Conservation (phyloP, 92 coral and sea anemone species). For the Desmophyllum pertusum region DNA sequence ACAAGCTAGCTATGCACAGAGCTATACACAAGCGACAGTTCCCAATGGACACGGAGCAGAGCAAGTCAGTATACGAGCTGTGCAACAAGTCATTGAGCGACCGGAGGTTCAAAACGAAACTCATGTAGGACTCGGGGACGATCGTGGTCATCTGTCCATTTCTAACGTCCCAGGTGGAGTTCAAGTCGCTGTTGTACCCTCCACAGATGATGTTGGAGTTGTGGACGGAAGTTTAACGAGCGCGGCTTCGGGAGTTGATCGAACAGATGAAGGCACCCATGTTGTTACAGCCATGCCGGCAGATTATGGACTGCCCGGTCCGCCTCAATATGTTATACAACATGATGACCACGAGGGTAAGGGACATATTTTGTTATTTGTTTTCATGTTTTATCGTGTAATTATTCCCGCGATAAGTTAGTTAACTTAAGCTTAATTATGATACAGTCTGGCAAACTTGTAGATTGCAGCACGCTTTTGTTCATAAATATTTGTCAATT, state of each 20-base stretch:
- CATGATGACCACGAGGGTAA: constrained; percentile 66
- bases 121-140: constrained; percentile 68
- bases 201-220: constrained; percentile 75
- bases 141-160: constrained; percentile 73
- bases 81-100: constrained; percentile 81
- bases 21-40: constrained; percentile 67
- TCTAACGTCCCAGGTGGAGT: constrained; percentile 77
- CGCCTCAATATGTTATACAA: constrained; percentile 77
- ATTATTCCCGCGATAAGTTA: background rate
- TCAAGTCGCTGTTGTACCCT: constrained; percentile 82
- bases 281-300: constrained; percentile 82
- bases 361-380: background rate
- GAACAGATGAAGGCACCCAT: constrained; percentile 70
- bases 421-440: background rate
- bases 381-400: background rate
- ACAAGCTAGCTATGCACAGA: constrained; percentile 73
- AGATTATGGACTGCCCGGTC: constrained; percentile 67
- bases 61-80: constrained; percentile 61
- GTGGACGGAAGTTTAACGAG: constrained; percentile 69
- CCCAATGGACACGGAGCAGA: constrained; percentile 80
- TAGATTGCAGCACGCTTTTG: constrained; percentile 4
- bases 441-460: background rate
- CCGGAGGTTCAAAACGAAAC: constrained; percentile 69
- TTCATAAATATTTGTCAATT: background rate
- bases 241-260: constrained; percentile 64